Percentiles rank a stretch among this genome's conserved stretches.
Conservation (phyloP, 2,797 vertebrate species). For the Anguilla marmorata region DNA sequence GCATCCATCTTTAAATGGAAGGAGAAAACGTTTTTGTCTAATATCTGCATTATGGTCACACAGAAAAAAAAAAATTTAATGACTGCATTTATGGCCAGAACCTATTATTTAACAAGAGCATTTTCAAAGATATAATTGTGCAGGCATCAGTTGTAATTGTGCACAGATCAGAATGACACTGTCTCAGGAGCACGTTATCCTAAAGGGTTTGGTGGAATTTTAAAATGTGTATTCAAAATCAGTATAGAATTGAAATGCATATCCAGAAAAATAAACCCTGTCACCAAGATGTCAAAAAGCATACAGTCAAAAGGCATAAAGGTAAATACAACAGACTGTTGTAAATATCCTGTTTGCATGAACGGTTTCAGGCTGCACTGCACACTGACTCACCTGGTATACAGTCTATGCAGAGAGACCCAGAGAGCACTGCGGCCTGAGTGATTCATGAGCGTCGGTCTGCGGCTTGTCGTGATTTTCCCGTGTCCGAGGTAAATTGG, state of each 20-base stretch:
- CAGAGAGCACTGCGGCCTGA: not conserved
- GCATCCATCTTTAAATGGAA: not conserved
- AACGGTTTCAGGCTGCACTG: not conserved
- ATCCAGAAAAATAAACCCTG: too few species aligned
- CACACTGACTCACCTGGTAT: not conserved
- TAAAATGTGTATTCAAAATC: not conserved
- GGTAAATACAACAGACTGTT: not conserved
- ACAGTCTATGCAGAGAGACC: not conserved
- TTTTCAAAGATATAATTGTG: not conserved
- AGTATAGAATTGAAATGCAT: not conserved
- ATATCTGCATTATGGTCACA: not conserved
- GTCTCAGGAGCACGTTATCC: not conserved
- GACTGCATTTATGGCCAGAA: not conserved
- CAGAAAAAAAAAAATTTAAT: not conserved
- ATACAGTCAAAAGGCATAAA: too few species aligned
- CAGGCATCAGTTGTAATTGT: not conserved
- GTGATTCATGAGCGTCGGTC: not conserved
- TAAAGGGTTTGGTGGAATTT: not conserved
- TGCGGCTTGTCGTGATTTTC: not conserved
- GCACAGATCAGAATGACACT: not conserved
- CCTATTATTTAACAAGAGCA: not conserved
- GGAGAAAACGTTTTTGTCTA: not conserved
- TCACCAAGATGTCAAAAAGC: too few species aligned
- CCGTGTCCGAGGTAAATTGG: constrained; percentile 17
- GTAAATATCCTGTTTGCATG: not conserved